A percentile compares a stretch with the other conserved stretches of the same genome.
Conservation (phyloP, 2,113 vertebrate genomes). For the Rallus limicola region DNA sequence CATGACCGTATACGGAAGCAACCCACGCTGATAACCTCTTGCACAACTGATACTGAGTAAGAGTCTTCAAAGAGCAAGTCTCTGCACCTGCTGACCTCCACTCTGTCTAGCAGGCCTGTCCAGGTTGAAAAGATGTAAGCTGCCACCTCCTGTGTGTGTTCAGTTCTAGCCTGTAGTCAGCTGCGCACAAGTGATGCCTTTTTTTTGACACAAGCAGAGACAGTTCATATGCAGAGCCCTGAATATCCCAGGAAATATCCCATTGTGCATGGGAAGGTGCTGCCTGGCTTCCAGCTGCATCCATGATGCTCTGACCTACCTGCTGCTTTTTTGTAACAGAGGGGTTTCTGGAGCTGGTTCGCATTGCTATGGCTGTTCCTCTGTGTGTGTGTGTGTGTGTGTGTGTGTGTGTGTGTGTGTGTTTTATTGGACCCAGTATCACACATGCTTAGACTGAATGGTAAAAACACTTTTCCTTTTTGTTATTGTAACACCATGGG, state of each 20-base stretch:
- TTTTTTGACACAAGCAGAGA: background rate
- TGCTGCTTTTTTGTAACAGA: background rate
- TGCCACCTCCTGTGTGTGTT: background rate
- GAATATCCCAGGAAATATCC: background rate
- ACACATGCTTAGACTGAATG: background rate
- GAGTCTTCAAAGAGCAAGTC: conserved; percentile 13
- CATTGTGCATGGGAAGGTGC: background rate
- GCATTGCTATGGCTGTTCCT: background rate
- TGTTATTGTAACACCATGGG: background rate
- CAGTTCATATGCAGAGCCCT: background rate
- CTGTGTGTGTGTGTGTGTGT: background rate
- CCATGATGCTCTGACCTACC: background rate
- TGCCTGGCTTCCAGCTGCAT: background rate
- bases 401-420: background rate
- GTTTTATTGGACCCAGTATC: background rate
- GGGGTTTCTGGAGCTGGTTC: background rate
- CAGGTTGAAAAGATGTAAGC: background rate
- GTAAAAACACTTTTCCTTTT: background rate
- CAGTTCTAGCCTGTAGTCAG: background rate
- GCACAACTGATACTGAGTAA: conserved; percentile 51
- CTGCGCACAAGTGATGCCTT: background rate
- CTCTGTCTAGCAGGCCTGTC: background rate
- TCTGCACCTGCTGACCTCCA: conserved; percentile 22
- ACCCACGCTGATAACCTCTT: conserved; percentile 55
- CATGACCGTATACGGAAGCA: conserved; percentile 27